phyloP scores from a whole-genome alignment of 2,888 invertebrate genomes.

The Tinea pellionella region DNA sequence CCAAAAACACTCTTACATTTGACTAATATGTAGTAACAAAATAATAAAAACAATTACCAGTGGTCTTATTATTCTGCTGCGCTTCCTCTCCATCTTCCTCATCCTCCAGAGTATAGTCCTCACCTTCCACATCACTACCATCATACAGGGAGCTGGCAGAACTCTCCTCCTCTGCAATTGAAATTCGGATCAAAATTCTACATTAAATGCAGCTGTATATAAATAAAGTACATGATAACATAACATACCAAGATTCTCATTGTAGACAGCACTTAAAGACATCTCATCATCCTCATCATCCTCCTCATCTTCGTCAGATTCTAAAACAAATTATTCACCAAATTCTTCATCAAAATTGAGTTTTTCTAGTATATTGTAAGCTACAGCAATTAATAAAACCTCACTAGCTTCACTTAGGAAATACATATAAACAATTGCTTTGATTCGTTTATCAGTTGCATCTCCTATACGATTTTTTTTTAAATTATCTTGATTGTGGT shows the following conservation, averaged over 20 bases:
- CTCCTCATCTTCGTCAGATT: slow-evolving; percentile 72
- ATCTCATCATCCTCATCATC: slow-evolving; percentile 74
- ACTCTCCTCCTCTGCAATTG: slow-evolving; percentile 54
- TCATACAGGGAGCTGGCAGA: slow-evolving; percentile 56
- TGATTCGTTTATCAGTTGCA: too few species aligned
- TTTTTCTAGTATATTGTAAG: not conserved
- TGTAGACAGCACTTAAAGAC: slow-evolving; percentile 77
- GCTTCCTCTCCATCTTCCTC: slow-evolving; percentile 52
- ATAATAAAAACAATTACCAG: not conserved
- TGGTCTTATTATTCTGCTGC: slow-evolving; percentile 18
- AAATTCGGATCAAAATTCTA: too few species aligned
- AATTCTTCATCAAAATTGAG: not conserved
- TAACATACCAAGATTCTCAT: slow-evolving; percentile 71
- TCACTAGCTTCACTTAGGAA: slow-evolving; percentile 9
- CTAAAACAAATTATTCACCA: slow-evolving; percentile 34
- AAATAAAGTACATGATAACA: too few species aligned
- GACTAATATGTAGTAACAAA: too few species aligned
- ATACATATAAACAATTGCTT: not conserved
- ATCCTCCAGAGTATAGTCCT: slow-evolving; percentile 54
- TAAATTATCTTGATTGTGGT: too few species aligned
- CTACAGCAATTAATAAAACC: not conserved
- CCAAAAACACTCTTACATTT: too few species aligned
- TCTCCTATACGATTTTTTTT: too few species aligned
- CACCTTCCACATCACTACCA: slow-evolving; percentile 54
- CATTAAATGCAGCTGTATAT: too few species aligned